These are phyloP conservation scores for Ornithorhynchus anatinus DNA, from an alignment of 2,113 vertebrate species.

Conservation along the genomic window DNA sequence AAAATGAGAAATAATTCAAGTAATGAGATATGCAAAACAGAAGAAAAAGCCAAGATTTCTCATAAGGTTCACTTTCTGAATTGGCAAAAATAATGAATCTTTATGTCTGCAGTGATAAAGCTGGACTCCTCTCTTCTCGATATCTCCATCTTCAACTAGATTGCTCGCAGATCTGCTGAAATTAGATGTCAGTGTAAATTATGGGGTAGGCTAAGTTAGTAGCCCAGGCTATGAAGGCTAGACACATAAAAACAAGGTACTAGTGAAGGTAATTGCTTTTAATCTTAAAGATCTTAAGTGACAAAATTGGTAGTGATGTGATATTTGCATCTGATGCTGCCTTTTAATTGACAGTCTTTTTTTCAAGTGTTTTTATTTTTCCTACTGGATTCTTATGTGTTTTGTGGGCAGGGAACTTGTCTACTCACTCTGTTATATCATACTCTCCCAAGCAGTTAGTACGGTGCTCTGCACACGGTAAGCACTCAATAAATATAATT, in stretches of 20 bases:
- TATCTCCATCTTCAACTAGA: slow-evolving; percentile 79
- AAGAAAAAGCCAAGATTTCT: slow-evolving; percentile 31
- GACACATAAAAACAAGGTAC: slow-evolving; percentile 80
- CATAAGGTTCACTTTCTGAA: slow-evolving; percentile 62
- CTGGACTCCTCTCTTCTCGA: slow-evolving; percentile 67
- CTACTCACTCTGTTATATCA: too few relatives aligned
- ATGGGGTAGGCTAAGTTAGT: slow-evolving; percentile 75
- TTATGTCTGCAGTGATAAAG: slow-evolving; percentile 71
- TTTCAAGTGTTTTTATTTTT: slow-evolving; percentile 27
- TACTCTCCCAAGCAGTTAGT: too few relatives aligned
- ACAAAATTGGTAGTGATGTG: slow-evolving; percentile 86
- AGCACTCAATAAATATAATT: too few relatives aligned
- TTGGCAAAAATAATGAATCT: slow-evolving; percentile 78
- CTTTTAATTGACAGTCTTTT: slow-evolving; percentile 73
- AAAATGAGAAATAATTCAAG: slow-evolving; percentile 69
- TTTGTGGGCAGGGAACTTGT: too few relatives aligned
- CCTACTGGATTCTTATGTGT: slow-evolving; percentile 55
- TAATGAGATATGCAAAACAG: slow-evolving; percentile 71
- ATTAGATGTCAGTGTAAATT: slow-evolving; percentile 96
- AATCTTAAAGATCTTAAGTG: slow-evolving; percentile 81
- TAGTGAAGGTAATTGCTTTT: slow-evolving; percentile 84
- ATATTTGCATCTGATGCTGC: slow-evolving; percentile 76
- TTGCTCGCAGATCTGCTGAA: slow-evolving; percentile 84
- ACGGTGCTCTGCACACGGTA: too few relatives aligned
- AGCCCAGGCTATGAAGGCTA: slow-evolving; percentile 73